Conservation (phyloP, 2,797 vertebrate species). For the Loriculus beryllinus region DNA sequence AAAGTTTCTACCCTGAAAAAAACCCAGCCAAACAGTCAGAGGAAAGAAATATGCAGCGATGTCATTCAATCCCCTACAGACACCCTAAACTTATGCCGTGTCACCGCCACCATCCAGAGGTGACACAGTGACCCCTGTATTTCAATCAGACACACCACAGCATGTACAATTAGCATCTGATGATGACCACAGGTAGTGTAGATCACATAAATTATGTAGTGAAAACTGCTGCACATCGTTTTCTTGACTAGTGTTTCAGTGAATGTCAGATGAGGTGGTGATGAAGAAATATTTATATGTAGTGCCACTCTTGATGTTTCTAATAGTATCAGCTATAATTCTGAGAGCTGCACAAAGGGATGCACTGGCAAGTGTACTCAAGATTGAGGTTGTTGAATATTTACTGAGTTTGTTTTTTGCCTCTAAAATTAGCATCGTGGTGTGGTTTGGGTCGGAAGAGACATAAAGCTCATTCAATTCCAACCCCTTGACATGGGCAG, state of each 20-base stretch:
- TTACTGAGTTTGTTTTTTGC: no score
- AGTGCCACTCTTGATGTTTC: no score
- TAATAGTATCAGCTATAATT: no score
- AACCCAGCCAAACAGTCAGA: background rate
- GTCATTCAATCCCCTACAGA: background rate
- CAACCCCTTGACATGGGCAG: no score
- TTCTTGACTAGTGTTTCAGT: background rate
- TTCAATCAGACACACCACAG: background rate
- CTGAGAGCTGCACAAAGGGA: no score
- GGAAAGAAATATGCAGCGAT: background rate
- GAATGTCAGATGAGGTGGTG: background rate
- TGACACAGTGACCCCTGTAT: background rate
- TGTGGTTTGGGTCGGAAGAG: no score
- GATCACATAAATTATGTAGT: no score
- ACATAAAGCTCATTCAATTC: no score
- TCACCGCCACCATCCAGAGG: fast-evolving
- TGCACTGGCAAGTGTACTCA: no score
- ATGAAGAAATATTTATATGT: no score
- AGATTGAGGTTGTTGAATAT: no score
- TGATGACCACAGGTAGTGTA: background rate
- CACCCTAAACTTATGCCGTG: background rate
- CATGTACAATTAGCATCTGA: background rate
- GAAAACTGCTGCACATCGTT: fast-evolving
- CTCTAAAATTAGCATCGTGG: no score
- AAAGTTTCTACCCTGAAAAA: slow-evolving; percentile 10